phyloP scores from a whole-genome alignment of 2,113 vertebrate genomes.

The Colinus virginianus region DNA sequence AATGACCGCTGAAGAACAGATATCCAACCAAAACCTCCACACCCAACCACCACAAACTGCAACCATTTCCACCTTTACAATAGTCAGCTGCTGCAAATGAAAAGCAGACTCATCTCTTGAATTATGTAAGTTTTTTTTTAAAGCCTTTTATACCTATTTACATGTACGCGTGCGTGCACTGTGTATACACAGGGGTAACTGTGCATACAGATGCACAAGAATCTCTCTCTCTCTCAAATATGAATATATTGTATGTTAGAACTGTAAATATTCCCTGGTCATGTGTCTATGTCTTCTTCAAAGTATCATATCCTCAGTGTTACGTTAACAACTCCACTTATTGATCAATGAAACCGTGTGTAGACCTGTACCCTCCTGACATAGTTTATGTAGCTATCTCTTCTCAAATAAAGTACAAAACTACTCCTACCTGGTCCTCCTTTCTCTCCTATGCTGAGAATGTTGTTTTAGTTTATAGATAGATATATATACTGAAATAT shows the following conservation, averaged over 20 bases:
- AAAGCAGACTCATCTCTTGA: constrained; percentile 71
- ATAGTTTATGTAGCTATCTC: constrained; percentile 85
- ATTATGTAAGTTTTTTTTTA: constrained; percentile 49
- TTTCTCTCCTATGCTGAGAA: neutral
- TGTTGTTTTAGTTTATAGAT: neutral
- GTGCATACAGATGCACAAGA: constrained; percentile 58
- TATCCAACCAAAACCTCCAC: constrained; percentile 33
- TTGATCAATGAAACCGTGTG: constrained; percentile 79
- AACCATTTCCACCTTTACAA: constrained; percentile 66
- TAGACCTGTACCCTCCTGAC: constrained; percentile 82
- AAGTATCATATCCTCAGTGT: constrained; percentile 80
- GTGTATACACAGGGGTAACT: constrained; percentile 62
- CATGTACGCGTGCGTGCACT: constrained; percentile 71
- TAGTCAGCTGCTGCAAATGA: constrained; percentile 64
- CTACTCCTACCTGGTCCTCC: constrained; percentile 10
- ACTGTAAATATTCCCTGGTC: constrained; percentile 84
- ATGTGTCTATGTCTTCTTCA: constrained; percentile 80
- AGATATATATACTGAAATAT: neutral
- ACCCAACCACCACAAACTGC: constrained; percentile 35
- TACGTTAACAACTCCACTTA: constrained; percentile 83
- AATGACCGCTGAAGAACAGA: neutral
- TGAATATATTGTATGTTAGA: constrained; percentile 82
- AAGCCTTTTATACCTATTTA: constrained; percentile 82
- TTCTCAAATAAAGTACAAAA: constrained; percentile 88
- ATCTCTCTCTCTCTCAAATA: constrained; percentile 76